Conservation (phyloP, 2,113 vertebrate genomes). For the Serilophus lunatus region DNA sequence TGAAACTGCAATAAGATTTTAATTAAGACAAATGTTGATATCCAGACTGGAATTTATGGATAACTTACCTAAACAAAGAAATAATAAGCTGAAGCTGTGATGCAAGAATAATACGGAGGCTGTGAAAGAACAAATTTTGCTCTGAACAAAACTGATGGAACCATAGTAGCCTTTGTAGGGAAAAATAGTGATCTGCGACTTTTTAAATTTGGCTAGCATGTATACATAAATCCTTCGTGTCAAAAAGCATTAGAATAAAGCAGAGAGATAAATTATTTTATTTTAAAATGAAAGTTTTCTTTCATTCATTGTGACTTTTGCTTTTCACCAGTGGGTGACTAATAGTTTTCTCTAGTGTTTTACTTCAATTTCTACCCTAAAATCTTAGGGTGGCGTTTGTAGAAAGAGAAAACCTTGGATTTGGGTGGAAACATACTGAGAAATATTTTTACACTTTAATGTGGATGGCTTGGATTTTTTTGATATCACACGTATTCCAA, state of each 20-base stretch:
- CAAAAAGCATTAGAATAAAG: background rate
- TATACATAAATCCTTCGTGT: background rate
- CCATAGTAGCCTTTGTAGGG: background rate
- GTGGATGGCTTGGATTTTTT: background rate
- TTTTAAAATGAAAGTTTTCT: background rate
- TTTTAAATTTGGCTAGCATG: background rate
- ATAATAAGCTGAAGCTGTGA: background rate
- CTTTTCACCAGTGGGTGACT: background rate
- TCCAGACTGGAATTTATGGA: constrained; percentile 18
- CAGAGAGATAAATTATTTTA: background rate
- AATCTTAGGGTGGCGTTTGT: background rate
- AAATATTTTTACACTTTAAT: background rate
- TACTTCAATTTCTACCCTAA: background rate
- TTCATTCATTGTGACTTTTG: background rate
- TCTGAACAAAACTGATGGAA: background rate
- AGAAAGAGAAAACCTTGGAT: background rate
- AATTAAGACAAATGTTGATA: constrained; percentile 45
- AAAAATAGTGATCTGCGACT: background rate
- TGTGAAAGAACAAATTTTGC: background rate
- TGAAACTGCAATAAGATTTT: constrained; percentile 37
- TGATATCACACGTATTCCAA: background rate
- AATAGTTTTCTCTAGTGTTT: background rate
- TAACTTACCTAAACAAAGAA: constrained; percentile 39
- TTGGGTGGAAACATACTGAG: background rate
- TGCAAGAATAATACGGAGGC: background rate